A percentile compares a stretch with the other conserved stretches of the same genome.
These are phyloP conservation scores for Synchiropus splendidus DNA, from an alignment of 2,113 vertebrate genomes.

Conservation along the genomic window DNA sequence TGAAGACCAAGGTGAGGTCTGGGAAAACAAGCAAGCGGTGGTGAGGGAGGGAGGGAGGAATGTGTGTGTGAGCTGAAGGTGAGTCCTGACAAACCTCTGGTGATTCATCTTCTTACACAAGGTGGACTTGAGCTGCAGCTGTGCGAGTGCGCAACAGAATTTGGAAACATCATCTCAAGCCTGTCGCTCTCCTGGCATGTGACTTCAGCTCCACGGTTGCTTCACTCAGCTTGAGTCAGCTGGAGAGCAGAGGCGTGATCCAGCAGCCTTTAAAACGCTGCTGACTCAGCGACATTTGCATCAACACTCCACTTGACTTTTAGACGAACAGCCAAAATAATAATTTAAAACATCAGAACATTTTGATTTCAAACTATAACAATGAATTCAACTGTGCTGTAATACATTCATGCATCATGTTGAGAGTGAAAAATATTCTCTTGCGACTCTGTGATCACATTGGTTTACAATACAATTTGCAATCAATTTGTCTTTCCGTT, in stretches of 20 bases:
- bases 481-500: too few species aligned
- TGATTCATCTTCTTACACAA: constrained; percentile 64
- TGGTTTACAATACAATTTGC: too few species aligned
- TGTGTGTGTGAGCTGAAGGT: constrained; percentile 24
- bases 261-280: constrained; percentile 12
- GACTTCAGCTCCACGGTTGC: constrained; percentile 16
- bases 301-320: too few species aligned
- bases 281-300: constrained; percentile 48
- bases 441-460: too few species aligned
- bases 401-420: too few species aligned
- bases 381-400: too few species aligned
- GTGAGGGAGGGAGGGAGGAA: background rate
- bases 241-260: constrained; percentile 33
- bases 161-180: constrained; percentile 61
- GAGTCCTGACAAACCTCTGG: constrained; percentile 53
- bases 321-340: too few species aligned
- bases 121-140: constrained; percentile 54
- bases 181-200: constrained; percentile 17
- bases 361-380: too few species aligned
- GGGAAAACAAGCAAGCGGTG: background rate
- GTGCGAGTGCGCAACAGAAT: constrained; percentile 55
- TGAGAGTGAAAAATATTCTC: too few species aligned
- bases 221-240: constrained; percentile 23
- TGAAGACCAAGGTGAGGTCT: background rate
- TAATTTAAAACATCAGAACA: too few species aligned